Base-by-base conservation (phyloP, 2,888 invertebrate genomes). In the Steromphala cineraria region DNA sequence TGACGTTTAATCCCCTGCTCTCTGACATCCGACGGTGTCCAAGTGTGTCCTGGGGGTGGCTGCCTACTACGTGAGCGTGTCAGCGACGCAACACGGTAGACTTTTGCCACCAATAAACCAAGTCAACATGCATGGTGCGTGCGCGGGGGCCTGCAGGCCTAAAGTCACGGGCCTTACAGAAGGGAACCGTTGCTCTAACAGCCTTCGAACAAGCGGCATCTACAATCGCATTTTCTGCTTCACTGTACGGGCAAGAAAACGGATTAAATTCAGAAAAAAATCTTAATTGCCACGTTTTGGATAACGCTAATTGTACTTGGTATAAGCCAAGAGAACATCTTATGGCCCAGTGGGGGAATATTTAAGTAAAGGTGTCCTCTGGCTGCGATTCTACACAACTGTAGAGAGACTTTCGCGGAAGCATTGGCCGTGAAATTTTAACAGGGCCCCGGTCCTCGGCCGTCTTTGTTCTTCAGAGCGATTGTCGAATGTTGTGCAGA, bases 151-250 rank as follows among this genome's bases (percentile, higher is more conserved):
- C n/a, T 4, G 40, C n/a, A 19, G 31, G 31, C 15, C 17, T 8
- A 28, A 19, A 15, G 71, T 17, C n/a, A 21, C 31, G 36, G 28
- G 31, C 71, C 10, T 40, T n/a, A 36, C 31, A 36, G 36, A 36
- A 36, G 31, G 10, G 31, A 19, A 40, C 71, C 71, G 36, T 36
- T 31, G 36, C 31, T 36, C 71, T 36, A 71, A 71, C 31, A 36
- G 36, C 40, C 71, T 19, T 36, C 17, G 36, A 71, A 71, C 71
- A 71, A 71, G 78, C 78, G 52, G 62, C 40, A 46, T 62, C 46
- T 28, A 67, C 78, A 78, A 78, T 62, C 67, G 56, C 46, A 52
- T 78, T 78, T 78, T 78, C 78, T 78, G 78, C 78, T 67, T 78
- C 46, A 67, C 52, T 67, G 78, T 78, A 62, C 53, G 17, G 36